Evolutionary conservation across 2,888 invertebrate genomes (phyloP).

Genomic region (Augiades crinisus): DNA sequence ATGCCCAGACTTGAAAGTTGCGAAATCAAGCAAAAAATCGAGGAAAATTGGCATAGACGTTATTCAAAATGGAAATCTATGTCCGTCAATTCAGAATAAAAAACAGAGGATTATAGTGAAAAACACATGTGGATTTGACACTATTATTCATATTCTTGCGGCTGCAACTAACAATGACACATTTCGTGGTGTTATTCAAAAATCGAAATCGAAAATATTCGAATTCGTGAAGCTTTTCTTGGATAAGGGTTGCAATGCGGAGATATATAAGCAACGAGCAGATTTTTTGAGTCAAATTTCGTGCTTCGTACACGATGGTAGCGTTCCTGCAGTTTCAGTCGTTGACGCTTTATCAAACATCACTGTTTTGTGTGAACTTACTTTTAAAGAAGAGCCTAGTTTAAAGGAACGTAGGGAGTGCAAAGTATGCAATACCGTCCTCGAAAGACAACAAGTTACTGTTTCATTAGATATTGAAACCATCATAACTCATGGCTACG

Average conservation of each 20-base stretch:
- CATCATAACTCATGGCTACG: too few species aligned
- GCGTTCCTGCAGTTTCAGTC: too few species aligned
- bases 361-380: too few species aligned
- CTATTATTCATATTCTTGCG: too few species aligned
- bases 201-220: neutral
- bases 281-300: neutral
- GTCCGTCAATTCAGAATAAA: neutral
- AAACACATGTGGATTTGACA: neutral
- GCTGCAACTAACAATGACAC: too few species aligned
- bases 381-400: too few species aligned
- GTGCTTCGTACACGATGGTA: too few species aligned
- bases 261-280: neutral
- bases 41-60: neutral
- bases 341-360: too few species aligned
- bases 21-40: neutral
- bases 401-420: too few species aligned
- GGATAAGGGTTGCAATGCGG: neutral
- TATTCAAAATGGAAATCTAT: neutral
- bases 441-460: too few species aligned
- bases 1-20: neutral
- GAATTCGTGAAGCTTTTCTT: neutral
- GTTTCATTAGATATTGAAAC: too few species aligned
- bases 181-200: neutral
- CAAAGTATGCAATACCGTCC: too few species aligned
- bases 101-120: neutral